Base-by-base conservation (phyloP, 2,888 invertebrate genomes). In the Lithophane leautieri region DNA sequence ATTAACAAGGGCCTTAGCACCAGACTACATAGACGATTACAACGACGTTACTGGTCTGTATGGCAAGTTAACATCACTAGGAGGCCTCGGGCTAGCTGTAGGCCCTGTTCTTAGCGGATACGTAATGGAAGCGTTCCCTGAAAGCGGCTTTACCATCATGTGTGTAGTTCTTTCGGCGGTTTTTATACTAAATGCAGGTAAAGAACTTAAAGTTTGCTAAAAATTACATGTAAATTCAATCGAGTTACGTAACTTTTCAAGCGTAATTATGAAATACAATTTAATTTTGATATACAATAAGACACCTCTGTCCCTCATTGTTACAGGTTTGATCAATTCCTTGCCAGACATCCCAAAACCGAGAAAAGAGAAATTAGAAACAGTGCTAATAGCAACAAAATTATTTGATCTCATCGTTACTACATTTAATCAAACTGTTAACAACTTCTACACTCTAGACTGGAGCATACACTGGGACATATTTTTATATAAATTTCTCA, bases 31-130 rank as follows among this genome's bases (percentile, higher is more conserved):
- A 28, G 66, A 76, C 0, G 86, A 85, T 34, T 34, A 62, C 69
- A 87, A 83, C 8, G 92, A 97, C 65, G 97, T 97, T 76, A 93
- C 97, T 1, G 92, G 94, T 54, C 93, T 97, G 42, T 97, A 97
- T 86, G 97, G 97, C 16, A 95, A 94, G 83, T 95, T 97, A 73
- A 97, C 97, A 80, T 97, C 97, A 14, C 94, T 97, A 40, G 97
- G 97, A 42, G 97, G 97, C 71, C 87, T 97, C 14, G 97, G 97
- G 54, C 97, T 97, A 91, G 97, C 97, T 16, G 72, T 97, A 28
- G 98, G 97, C 6, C 97, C 97, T 1, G 92, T 97, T 34, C 92
- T 97, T 44, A 97, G 97, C 14, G 97, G 97, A 1, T 97, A 97
- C 88, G 89, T 97, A 62, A 94, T 95, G 40, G 97, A 97, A 89